Conservation (phyloP, 2,797 vertebrate genomes). For the Hippoglossus hippoglossus region DNA sequence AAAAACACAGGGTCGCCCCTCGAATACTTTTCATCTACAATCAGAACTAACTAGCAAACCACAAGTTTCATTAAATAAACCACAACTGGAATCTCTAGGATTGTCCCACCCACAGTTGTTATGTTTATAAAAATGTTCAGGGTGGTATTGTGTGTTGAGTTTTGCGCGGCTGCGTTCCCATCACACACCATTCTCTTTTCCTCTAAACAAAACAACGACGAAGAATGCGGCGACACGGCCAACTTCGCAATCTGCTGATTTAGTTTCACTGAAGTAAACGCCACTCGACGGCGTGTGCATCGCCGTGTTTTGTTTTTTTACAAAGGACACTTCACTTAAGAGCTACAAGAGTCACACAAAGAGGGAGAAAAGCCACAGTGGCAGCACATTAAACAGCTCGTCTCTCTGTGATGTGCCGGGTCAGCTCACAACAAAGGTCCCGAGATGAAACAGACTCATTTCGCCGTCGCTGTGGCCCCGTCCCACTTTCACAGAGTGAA, state of each 20-base stretch:
- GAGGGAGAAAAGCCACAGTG: conserved; percentile 18
- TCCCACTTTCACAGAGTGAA: conserved; percentile 60
- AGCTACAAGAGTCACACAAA: conserved; percentile 32
- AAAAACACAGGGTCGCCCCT: no score
- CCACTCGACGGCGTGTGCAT: not conserved
- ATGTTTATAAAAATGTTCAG: not conserved
- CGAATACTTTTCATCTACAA: no score
- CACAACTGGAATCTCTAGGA: not conserved
- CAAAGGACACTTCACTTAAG: conserved; percentile 19
- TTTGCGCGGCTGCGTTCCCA: not conserved
- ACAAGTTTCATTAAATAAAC: no score
- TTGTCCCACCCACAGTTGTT: no score
- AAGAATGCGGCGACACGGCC: conserved; percentile 1
- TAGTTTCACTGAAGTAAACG: conserved; percentile 9
- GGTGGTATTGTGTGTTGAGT: not conserved
- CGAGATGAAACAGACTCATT: conserved; percentile 60
- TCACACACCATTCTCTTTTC: not conserved
- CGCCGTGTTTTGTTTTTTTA: not conserved
- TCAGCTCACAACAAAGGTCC: conserved; percentile 50
- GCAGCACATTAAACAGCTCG: conserved; percentile 17
- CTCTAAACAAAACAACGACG: not conserved
- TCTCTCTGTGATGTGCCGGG: conserved; percentile 37
- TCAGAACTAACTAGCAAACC: no score
- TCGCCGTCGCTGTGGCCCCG: conserved; percentile 53
- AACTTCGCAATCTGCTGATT: conserved; percentile 11